These are phyloP conservation scores for Andrena trimmerana DNA, from an alignment of 2,888 invertebrate genomes.

Conservation along the genomic window DNA sequence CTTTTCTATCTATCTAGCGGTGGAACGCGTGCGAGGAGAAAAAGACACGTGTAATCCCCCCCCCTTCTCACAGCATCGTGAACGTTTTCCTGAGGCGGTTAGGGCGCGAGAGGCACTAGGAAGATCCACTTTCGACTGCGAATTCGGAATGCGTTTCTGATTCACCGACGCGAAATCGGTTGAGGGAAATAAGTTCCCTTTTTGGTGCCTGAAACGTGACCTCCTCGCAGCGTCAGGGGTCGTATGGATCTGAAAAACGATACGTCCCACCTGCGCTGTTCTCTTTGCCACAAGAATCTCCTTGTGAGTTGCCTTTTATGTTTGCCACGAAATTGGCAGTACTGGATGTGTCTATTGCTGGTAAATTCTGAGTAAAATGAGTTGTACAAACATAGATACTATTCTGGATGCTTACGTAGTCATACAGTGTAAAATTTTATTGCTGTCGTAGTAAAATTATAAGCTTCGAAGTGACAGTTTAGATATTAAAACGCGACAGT, in stretches of 20 bases:
- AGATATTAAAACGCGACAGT: too few species aligned
- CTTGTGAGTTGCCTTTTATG: too few species aligned
- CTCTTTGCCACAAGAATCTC: too few species aligned
- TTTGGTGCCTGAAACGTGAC: slow-evolving; percentile 36
- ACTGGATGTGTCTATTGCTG: too few species aligned
- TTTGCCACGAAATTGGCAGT: too few species aligned
- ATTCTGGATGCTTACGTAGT: too few species aligned
- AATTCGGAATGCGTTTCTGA: slow-evolving; percentile 55
- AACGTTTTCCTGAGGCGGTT: slow-evolving; percentile 33
- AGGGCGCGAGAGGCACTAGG: not conserved
- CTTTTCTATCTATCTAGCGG: slow-evolving; percentile 14
- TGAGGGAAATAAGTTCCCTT: slow-evolving; percentile 35
- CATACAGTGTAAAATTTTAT: too few species aligned
- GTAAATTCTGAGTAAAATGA: too few species aligned
- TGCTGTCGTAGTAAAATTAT: too few species aligned
- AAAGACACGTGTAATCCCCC: slow-evolving; percentile 50
- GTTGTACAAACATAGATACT: too few species aligned
- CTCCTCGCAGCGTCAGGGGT: not conserved
- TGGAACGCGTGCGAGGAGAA: slow-evolving; percentile 12
- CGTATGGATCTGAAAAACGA: not conserved
- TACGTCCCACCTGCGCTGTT: too few species aligned
- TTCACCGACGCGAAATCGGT: slow-evolving; percentile 47
- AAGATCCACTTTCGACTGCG: slow-evolving; percentile 45
- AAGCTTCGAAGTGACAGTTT: too few species aligned
- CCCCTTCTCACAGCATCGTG: slow-evolving; percentile 29